Percentiles rank a stretch among this genome's conserved stretches.
Conservation (phyloP, 2,888 invertebrate genomes). For the Chaetogeoica ovagalla region DNA sequence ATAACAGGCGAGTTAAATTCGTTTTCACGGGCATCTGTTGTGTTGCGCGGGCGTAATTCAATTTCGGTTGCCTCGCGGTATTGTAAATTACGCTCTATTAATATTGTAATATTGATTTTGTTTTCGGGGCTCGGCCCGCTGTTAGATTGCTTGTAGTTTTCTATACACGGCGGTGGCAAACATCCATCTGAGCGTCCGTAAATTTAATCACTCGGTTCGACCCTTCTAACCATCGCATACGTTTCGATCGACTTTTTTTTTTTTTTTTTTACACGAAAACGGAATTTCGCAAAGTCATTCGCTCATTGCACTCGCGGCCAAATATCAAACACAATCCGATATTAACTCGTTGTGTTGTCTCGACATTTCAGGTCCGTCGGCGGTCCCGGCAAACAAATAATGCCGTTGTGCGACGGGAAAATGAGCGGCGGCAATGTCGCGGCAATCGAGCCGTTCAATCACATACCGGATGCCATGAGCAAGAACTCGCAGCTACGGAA, state of each 20-base stretch:
- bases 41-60: background rate
- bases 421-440: conserved; percentile 66
- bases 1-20: conserved; percentile 22
- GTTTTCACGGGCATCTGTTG: too few relatives aligned
- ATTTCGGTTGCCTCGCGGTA: background rate
- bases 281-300: too few relatives aligned
- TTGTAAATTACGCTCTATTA: conserved; percentile 1
- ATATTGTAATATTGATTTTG: conserved; percentile 6
- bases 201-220: background rate
- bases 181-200: background rate
- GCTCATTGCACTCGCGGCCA: too few relatives aligned
- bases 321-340: too few relatives aligned
- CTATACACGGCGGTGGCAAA: too few relatives aligned
- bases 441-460: conserved; percentile 85
- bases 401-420: conserved; percentile 47
- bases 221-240: too few relatives aligned
- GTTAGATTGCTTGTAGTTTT: conserved; percentile 1
- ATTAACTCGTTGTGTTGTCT: background rate
- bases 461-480: conserved; percentile 66
- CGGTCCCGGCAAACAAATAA: conserved; percentile 38
- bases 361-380: conserved; percentile 10
- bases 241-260: too few relatives aligned
- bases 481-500: conserved; percentile 54
- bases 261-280: too few relatives aligned
- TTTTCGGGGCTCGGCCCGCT: background rate